These are phyloP conservation scores for Alexandromys fortis DNA, from an alignment of 2,113 vertebrate genomes.

Conservation along the genomic window DNA sequence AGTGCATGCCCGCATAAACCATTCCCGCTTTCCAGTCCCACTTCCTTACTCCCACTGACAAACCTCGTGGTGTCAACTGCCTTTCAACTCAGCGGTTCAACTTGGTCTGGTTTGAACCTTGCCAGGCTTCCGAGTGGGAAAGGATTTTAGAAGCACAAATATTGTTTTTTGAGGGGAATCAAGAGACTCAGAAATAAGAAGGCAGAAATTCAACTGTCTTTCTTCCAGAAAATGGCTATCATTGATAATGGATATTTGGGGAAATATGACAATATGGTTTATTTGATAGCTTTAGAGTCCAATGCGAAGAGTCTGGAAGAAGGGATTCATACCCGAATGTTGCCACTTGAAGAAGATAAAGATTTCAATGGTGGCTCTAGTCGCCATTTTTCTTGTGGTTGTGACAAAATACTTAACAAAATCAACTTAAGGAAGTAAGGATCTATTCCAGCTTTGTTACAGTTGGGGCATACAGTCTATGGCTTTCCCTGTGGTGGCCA, in stretches of 20 bases:
- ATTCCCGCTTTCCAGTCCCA: not conserved
- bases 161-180: not conserved
- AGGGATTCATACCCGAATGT: not conserved
- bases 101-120: not conserved
- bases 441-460: not conserved
- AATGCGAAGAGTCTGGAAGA: not conserved
- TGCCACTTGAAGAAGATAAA: not conserved
- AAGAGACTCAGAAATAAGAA: not conserved
- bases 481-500: not conserved
- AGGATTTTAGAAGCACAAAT: not conserved
- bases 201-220: not conserved
- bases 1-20: not conserved
- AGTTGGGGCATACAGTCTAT: not conserved
- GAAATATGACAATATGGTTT: not conserved
- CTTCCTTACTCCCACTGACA: not conserved
- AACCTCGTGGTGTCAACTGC: not conserved
- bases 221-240: constrained; percentile 4
- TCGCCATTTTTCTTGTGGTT: not conserved
- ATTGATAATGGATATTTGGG: not conserved
- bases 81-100: not conserved
- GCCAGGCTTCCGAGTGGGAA: not conserved
- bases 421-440: not conserved
- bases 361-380: not conserved
- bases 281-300: not conserved
- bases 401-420: not conserved